phyloP scores from a whole-genome alignment of 2,888 invertebrate species.

The Rotaria socialis region DNA sequence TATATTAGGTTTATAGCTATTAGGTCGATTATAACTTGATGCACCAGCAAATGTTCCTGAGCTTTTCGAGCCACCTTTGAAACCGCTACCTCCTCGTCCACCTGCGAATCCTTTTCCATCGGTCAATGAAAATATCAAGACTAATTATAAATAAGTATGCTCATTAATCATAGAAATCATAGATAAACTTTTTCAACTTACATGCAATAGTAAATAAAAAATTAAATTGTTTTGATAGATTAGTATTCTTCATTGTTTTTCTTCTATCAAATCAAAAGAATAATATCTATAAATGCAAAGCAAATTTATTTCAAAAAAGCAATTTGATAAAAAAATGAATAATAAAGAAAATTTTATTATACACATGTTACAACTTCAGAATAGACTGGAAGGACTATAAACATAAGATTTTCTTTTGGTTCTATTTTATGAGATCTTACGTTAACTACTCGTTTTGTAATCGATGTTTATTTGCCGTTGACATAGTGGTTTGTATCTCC shows the following conservation, averaged over 20 bases:
- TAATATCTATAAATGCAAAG: background rate
- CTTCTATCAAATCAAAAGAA: background rate
- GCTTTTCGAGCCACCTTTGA: background rate
- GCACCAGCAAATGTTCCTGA: background rate
- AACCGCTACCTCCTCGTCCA: background rate
- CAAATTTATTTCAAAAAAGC: background rate
- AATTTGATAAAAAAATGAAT: background rate
- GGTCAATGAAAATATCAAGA: background rate
- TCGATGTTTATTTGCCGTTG: background rate
- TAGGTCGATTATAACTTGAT: background rate
- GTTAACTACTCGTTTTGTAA: too few species aligned
- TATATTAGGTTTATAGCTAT: background rate
- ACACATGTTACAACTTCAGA: background rate
- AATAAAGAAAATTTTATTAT: background rate
- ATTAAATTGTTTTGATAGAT: background rate
- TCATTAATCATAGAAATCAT: background rate
- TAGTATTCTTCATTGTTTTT: background rate
- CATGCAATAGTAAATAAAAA: background rate
- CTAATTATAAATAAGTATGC: background rate
- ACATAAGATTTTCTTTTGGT: too few species aligned
- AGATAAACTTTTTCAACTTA: background rate
- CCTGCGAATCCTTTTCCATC: background rate
- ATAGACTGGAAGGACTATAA: background rate
- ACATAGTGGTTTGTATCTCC: background rate
- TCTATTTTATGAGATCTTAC: too few species aligned